These are phyloP conservation scores for Sebastiscus tertius DNA, from an alignment of 2,797 vertebrate genomes.

Conservation along the genomic window DNA sequence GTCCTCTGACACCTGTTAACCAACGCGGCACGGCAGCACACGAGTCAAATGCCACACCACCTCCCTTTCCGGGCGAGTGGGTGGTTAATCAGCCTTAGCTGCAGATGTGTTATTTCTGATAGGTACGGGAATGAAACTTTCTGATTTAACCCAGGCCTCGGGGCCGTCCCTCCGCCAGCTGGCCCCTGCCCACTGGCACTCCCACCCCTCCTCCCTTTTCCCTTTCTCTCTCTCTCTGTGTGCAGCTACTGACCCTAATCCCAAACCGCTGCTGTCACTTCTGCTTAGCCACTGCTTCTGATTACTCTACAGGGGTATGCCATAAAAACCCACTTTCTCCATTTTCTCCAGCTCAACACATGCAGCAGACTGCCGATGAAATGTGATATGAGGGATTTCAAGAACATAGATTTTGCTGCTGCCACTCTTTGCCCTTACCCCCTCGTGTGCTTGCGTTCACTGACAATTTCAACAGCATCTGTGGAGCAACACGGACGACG, in stretches of 20 bases:
- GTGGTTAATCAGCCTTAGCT: constrained; percentile 48
- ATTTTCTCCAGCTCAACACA: constrained; percentile 47
- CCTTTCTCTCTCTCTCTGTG: not conserved
- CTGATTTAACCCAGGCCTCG: constrained; percentile 28
- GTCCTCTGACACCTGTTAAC: constrained; percentile 54
- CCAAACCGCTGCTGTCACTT: constrained; percentile 68
- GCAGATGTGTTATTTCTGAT: constrained; percentile 54
- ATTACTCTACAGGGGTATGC: constrained; percentile 57
- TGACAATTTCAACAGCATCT: constrained; percentile 19
- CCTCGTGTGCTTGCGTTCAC: not conserved
- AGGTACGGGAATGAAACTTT: constrained; percentile 25
- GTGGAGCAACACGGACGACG: not conserved
- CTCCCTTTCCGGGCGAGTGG: constrained; percentile 12
- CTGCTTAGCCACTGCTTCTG: constrained; percentile 57
- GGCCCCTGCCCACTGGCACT: constrained; percentile 35
- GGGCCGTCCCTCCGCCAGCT: constrained; percentile 48
- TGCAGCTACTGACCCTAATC: constrained; percentile 67
- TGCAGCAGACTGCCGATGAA: constrained; percentile 28
- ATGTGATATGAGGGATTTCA: constrained; percentile 41
- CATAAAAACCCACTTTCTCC: constrained; percentile 49
- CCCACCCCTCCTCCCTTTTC: not conserved
- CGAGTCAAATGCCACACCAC: not conserved
- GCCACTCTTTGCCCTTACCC: constrained; percentile 12
- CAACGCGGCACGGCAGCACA: not conserved
- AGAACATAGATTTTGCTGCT: not conserved